A percentile compares a stretch with the other conserved stretches of the same genome.
These are phyloP conservation scores for Hippocampus abdominalis DNA, from an alignment of 2,113 vertebrate genomes.

Conservation along the genomic window DNA sequence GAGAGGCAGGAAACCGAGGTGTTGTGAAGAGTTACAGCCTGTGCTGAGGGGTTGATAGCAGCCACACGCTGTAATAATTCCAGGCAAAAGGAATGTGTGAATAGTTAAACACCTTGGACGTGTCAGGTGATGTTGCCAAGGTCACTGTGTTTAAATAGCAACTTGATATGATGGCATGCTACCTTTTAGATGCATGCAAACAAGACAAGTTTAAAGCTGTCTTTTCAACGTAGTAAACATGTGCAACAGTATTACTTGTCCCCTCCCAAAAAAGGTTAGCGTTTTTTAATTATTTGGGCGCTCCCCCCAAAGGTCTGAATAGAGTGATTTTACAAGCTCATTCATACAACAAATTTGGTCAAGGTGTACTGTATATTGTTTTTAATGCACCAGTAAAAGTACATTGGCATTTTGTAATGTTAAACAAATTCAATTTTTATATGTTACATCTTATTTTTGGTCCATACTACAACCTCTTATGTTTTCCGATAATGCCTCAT, in stretches of 20 bases:
- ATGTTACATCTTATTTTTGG: too few species aligned
- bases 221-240: background rate
- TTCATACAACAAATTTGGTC: too few species aligned
- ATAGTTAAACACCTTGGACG: conserved; percentile 37
- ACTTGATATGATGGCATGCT: conserved; percentile 15
- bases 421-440: too few species aligned
- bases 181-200: conserved; percentile 7
- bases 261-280: background rate
- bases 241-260: background rate
- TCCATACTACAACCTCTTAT: too few species aligned
- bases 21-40: conserved; percentile 35
- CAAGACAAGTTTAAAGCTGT: background rate
- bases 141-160: conserved; percentile 41
- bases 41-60: conserved; percentile 28
- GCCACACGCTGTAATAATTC: conserved; percentile 24
- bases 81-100: conserved; percentile 40
- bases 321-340: background rate
- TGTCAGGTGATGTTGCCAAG: conserved; percentile 32
- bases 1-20: conserved; percentile 41
- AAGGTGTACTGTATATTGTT: background rate
- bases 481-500: too few species aligned
- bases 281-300: background rate
- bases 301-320: background rate
- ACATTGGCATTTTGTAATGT: too few species aligned
- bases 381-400: too few species aligned